Evolutionary conservation across 2,113 vertebrate genomes (phyloP).

Genomic region (Callaeas wilsoni): DNA sequence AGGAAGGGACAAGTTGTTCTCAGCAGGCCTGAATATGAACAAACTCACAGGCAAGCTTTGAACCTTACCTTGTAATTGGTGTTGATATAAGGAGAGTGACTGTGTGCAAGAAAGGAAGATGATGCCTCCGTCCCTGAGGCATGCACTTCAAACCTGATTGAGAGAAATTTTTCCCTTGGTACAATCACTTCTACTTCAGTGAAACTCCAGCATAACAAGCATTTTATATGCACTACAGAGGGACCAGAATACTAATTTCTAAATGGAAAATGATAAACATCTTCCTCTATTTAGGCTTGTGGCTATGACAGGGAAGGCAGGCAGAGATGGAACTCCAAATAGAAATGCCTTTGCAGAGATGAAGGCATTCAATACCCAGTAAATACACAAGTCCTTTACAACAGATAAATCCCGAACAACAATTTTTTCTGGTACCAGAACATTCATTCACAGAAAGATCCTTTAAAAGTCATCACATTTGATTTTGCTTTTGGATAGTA

Average conservation of each 20-base stretch:
- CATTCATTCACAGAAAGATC: background rate
- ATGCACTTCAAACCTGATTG: slow-evolving; percentile 38
- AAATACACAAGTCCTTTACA: background rate
- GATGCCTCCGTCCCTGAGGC: background rate
- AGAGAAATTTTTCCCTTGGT: slow-evolving; percentile 28
- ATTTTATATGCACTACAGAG: slow-evolving; percentile 13
- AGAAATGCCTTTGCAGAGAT: background rate
- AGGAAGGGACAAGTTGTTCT: background rate
- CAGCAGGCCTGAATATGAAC: slow-evolving; percentile 11
- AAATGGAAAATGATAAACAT: slow-evolving; percentile 35
- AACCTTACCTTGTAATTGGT: slow-evolving; percentile 2
- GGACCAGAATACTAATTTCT: slow-evolving; percentile 43
- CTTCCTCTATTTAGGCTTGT: slow-evolving; percentile 13
- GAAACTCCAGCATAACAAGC: background rate
- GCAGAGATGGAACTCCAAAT: background rate
- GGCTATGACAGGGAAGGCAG: background rate
- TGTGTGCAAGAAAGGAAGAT: slow-evolving; percentile 18
- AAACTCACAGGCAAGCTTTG: slow-evolving; percentile 23
- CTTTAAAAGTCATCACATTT: background rate
- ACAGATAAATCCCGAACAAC: background rate
- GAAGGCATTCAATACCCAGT: background rate
- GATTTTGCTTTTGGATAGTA: background rate
- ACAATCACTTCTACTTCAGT: slow-evolving; percentile 30
- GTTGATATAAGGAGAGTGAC: slow-evolving; percentile 32
- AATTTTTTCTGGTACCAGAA: background rate